Base-by-base conservation (phyloP, 2,888 invertebrate species). In the Calameuta idolon region DNA sequence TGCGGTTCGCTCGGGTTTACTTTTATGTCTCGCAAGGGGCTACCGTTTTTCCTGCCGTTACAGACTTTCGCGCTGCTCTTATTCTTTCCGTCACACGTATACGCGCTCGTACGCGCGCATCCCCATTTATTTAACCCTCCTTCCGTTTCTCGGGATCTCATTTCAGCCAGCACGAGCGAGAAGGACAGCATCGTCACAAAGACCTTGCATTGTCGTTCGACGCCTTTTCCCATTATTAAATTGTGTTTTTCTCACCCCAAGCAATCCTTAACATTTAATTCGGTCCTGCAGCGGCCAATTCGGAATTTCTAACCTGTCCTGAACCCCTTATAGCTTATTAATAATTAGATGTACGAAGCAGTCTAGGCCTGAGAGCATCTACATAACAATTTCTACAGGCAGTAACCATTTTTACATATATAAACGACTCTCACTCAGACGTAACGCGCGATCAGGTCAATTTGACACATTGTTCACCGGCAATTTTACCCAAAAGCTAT, bases 1-100 rank as follows among this genome's bases (percentile, higher is more conserved):
- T 85, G 87, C 85, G 87, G 85, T 85, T 88, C 85, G 84, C 85
- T 84, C 83, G 84, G 83, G 88, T 87, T 89, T 87, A 88, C 87
- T 87, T 89, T 89, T 88, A 88, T 86, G 85, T 87, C 84, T 82
- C 84, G 79, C 81, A 83, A 81, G 82, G 83, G 81, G 71, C 31
- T 33, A n/a, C n/a, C n/a, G 33, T 69, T 75, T 73, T 73, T 55
- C 34, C n/a, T 34, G 23, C 55, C 5, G 23, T 78, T 69, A 79
- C 73, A 30, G 75, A 73, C 75, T 69, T 69, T 34, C 35, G 37
- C 76, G 40, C 69, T 73, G 37, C 23, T 69, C 78, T 68, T 79
- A 69, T 79, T 55, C 55, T 55, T 55, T 5, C 23, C 9, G 40
- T 15, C 23, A 55, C 2, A 55, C 23, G 9, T 55, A 55, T 9